These are phyloP conservation scores for Corythornis madagascariensis DNA, from an alignment of 2,113 vertebrate genomes.

Conservation along the genomic window DNA sequence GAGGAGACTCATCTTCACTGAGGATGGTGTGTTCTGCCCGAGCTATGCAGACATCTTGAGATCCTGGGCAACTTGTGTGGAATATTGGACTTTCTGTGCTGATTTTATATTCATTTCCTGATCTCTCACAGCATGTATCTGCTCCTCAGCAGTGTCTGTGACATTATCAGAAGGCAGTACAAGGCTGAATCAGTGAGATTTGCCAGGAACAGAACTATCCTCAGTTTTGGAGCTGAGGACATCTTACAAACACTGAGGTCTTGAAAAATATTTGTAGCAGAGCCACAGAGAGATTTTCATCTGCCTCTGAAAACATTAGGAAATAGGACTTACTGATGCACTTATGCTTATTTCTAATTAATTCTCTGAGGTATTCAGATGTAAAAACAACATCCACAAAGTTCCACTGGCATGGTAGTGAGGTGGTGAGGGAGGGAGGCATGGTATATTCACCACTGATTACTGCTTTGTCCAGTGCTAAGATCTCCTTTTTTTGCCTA, in stretches of 20 bases:
- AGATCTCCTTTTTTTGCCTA: background rate
- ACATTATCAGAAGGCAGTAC: background rate
- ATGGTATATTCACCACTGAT: background rate
- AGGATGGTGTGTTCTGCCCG: background rate
- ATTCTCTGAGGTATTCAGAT: background rate
- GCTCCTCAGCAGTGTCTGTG: background rate
- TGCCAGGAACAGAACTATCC: background rate
- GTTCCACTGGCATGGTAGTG: background rate
- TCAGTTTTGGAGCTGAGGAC: background rate
- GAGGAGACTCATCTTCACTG: background rate
- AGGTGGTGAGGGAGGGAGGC: background rate
- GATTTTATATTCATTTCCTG: background rate
- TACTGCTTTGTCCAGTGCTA: background rate
- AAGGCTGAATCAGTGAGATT: background rate
- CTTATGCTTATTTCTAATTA: background rate
- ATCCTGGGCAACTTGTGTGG: background rate
- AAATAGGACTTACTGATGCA: background rate
- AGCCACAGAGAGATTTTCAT: background rate
- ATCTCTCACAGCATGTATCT: background rate
- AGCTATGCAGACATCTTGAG: background rate
- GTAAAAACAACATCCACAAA: background rate
- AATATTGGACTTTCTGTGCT: background rate
- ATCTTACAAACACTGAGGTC: background rate
- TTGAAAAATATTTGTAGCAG: background rate
- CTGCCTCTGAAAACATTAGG: background rate